Base-by-base conservation (phyloP, 2,113 vertebrate species). In the Peromyscus leucopus region DNA sequence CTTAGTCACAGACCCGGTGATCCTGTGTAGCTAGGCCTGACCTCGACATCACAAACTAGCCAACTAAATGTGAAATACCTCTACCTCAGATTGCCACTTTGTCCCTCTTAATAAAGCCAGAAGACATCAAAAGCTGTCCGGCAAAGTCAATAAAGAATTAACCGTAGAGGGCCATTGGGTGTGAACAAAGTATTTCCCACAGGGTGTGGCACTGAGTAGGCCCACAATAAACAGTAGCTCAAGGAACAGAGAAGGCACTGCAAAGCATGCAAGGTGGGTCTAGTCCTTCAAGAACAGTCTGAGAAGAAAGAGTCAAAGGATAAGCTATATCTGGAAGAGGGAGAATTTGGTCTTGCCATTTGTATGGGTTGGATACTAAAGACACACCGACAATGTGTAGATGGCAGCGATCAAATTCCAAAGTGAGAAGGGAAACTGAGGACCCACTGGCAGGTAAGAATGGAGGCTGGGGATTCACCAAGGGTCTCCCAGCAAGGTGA, bases 101-200 rank as follows among this genome's bases (percentile, higher is more conserved):
- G 61, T 13, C 15, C 90, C n/a, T 80, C 33, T 36, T 92, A 91
- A 69, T 72, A 95, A 93, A 92, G 59, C 63, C 72, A 21, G 59
- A 95, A 94, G 76, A 78, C 31, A 75, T 21, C 11, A 33, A 89
- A 90, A 94, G 26, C 55, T 63, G 5, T 69, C 82, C 61, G 31
- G 42, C 17, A 92, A 95, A 97, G 72, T 1, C 42, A 93, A 55
- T 67, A 63, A 71, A 36, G 65, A 97, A 94, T 91, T 59, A 65
- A 69, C 48, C 67, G 31, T 2, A 0, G 26, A 72, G 22, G 26
- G 7, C 61, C 26, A 28, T 28, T 59, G 10, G 13, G 4, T 67
- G 24, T 80, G 33, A 82, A 7, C 9, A 48, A 85, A 89, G 22
- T 22, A 28, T 80, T 61, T 48, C 8, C 11, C 51, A 36, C 12